Base-by-base conservation (phyloP, 2,113 vertebrate species). In the Bambusicola thoracicus region DNA sequence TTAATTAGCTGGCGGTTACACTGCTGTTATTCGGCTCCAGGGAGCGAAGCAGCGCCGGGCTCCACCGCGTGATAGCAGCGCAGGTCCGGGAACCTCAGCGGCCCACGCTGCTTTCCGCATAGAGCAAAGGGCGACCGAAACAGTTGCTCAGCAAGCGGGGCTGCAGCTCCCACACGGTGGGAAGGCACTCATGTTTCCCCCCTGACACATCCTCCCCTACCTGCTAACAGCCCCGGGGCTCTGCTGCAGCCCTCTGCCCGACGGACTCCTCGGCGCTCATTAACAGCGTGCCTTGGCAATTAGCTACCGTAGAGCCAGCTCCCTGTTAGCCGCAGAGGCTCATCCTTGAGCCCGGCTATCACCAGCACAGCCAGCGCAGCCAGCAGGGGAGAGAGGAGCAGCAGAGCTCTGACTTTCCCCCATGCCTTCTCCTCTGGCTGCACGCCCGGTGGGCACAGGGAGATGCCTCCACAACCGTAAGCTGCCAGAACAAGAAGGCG, bases 401-500 rank as follows among this genome's bases (percentile, higher is more conserved):
- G 0, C 3, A 55, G 21, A 17, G 7, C 11, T 29, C 34, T 2
- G 8, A 3, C 16, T 83, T 17, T 32, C 53, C 55, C 29, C 1
- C 2, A 8, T 44, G 22, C 13, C 38, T 4, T 41, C 36, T 51
- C 36, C 43, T 36, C 49, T 4, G 6, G 13, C 66, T 41, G 30
- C 1, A 0, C 2, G 5, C 40, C 41, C 2, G 15, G 48, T 41
- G 22, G 19, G 46, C 1, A 0, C 1, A 3, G 8, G 15, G 21
- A 36, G n/a, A n/a, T 34, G 43, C 18, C 0, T 22, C 0, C 6
- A 7, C 19, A 27, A 19, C 34, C 29, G 40, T 32, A 36, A 62
- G 19, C 51, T 1, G 1, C 10, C 18, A 32, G 41, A 51, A 43
- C 15, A 24, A 8, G 38, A 21, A 48, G 22, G 11, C 48, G 22